phyloP scores from a whole-genome alignment of 2,113 vertebrate genomes.

The Petaurus breviceps region DNA sequence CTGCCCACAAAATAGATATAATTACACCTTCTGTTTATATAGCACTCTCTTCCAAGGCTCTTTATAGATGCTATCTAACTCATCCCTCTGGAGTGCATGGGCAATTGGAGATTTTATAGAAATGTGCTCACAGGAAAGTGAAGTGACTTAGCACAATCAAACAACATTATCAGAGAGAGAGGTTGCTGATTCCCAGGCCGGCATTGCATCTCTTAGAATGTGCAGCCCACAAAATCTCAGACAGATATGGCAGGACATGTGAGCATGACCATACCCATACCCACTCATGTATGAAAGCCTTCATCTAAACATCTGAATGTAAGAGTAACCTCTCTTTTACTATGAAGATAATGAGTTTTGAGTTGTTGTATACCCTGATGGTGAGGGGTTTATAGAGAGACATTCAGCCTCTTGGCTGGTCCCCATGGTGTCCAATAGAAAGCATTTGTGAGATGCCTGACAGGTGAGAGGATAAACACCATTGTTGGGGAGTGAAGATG shows the following conservation, averaged over 20 bases:
- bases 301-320: not conserved
- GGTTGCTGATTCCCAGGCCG: not conserved
- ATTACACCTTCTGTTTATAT: not conserved
- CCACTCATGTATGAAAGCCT: not conserved
- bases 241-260: fast-evolving
- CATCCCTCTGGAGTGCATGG: not conserved
- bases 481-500: not conserved
- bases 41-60: conserved; percentile 17
- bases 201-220: no score
- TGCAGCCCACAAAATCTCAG: not conserved
- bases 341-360: not conserved
- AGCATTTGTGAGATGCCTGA: not conserved
- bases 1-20: not conserved
- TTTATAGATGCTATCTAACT: conserved; percentile 21
- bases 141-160: not conserved
- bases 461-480: not conserved
- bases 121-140: not conserved
- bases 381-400: not conserved
- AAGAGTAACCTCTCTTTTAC: not conserved
- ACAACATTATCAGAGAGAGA: not conserved
- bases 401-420: not conserved
- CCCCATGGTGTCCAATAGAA: not conserved
- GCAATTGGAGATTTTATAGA: not conserved
- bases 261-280: fast-evolving
- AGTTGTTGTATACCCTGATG: not conserved